Percentiles rank a stretch among this genome's conserved stretches.
These are phyloP conservation scores for Zaprionus ornatus DNA, from an alignment of 1,140 invertebrate genomes.

Conservation along the genomic window DNA sequence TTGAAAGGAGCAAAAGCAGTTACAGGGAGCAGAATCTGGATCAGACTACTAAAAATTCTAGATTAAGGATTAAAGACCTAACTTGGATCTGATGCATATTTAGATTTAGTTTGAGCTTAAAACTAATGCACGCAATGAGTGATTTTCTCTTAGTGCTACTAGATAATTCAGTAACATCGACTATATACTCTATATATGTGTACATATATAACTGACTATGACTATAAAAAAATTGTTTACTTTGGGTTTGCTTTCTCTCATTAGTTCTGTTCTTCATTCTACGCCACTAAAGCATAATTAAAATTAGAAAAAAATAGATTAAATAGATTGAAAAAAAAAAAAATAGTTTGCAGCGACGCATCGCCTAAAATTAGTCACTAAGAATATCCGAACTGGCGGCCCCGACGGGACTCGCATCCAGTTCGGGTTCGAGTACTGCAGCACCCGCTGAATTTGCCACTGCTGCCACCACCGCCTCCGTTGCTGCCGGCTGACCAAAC, in stretches of 20 bases:
- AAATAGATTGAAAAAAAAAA: slow-evolving; percentile 4
- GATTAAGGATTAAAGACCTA: background rate
- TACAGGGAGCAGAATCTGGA: slow-evolving; percentile 3
- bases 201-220: slow-evolving; percentile 31
- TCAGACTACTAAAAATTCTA: slow-evolving; percentile 13
- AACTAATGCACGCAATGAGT: slow-evolving; percentile 4
- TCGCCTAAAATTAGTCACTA: slow-evolving; percentile 61
- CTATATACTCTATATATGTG: slow-evolving; percentile 25
- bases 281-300: slow-evolving; percentile 30
- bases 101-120: slow-evolving; percentile 18
- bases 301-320: slow-evolving; percentile 10
- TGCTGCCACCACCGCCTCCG: background rate
- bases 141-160: slow-evolving; percentile 7
- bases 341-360: background rate
- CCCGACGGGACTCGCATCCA: slow-evolving; percentile 1
- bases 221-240: slow-evolving; percentile 40
- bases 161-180: slow-evolving; percentile 32
- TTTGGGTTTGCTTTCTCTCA: slow-evolving; percentile 23
- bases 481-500: slow-evolving; percentile 19
- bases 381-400: slow-evolving; percentile 6
- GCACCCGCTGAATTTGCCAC: background rate
- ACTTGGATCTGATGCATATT: slow-evolving; percentile 13
- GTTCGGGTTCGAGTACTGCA: background rate
- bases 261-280: slow-evolving; percentile 11
- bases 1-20: slow-evolving; percentile 30